phyloP scores from a whole-genome alignment of 2,888 invertebrate species.

The Imbricaverruca yamaguchii region DNA sequence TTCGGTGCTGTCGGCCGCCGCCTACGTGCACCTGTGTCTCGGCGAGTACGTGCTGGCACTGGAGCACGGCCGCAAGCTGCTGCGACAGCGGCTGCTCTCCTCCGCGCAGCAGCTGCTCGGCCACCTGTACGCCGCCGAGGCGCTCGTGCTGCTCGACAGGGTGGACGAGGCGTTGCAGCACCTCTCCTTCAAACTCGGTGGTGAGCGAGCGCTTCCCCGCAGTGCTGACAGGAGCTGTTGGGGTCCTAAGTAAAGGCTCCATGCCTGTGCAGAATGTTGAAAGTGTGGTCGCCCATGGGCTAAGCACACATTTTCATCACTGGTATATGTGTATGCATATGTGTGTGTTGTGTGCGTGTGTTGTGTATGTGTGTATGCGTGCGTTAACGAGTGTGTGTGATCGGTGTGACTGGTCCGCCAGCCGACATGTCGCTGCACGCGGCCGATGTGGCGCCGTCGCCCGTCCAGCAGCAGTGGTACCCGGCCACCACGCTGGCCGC shows the following conservation, averaged over 20 bases:
- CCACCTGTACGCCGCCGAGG: slow-evolving; percentile 83
- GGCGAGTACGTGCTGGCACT: slow-evolving; percentile 50
- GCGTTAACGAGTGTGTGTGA: too few relatives aligned
- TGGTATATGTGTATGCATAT: too few relatives aligned
- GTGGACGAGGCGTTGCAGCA: slow-evolving; percentile 75
- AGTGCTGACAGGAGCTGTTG: too few relatives aligned
- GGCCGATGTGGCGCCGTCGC: background rate
- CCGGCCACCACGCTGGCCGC: slow-evolving; percentile 57
- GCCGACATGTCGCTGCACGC: slow-evolving; percentile 8
- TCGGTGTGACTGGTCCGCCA: too few relatives aligned
- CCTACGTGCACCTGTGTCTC: slow-evolving; percentile 69
- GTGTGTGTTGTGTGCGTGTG: background rate
- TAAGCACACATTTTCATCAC: too few relatives aligned
- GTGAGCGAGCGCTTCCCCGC: too few relatives aligned
- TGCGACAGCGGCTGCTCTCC: slow-evolving; percentile 39
- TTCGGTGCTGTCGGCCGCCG: slow-evolving; percentile 49
- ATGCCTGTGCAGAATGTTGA: too few relatives aligned
- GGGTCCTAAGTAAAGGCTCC: too few relatives aligned
- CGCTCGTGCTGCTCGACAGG: slow-evolving; percentile 70
- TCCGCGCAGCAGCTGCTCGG: slow-evolving; percentile 52
- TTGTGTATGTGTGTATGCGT: too few relatives aligned
- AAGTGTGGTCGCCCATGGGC: too few relatives aligned
- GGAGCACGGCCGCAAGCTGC: slow-evolving; percentile 64
- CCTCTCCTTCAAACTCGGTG: slow-evolving; percentile 42
- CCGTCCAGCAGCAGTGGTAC: slow-evolving; percentile 47